Conservation (phyloP, 2,888 invertebrate species). For the Candidula unifasciata region DNA sequence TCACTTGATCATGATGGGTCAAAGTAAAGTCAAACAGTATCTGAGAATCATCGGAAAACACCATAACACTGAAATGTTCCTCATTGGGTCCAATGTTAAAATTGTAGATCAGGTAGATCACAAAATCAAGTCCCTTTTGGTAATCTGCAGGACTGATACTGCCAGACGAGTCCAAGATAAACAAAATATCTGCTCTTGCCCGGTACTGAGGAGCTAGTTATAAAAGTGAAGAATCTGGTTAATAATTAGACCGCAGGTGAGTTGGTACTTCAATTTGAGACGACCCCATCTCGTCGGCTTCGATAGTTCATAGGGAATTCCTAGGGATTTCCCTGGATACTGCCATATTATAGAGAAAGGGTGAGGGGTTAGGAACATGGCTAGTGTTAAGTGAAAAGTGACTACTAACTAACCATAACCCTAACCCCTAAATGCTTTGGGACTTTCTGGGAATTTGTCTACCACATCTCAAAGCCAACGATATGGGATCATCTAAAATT, state of each 20-base stretch:
- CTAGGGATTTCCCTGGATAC: not conserved
- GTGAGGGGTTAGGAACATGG: too few relatives aligned
- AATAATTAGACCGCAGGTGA: not conserved
- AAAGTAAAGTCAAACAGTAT: slow-evolving; percentile 13
- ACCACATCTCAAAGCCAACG: too few relatives aligned
- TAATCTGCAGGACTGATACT: not conserved
- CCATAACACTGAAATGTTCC: slow-evolving; percentile 1
- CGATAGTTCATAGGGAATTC: not conserved
- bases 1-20: not conserved
- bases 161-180: slow-evolving; percentile 24
- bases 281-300: too few relatives aligned
- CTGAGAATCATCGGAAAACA: not conserved
- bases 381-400: too few relatives aligned
- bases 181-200: slow-evolving; percentile 15
- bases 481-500: too few relatives aligned
- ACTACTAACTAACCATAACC: too few relatives aligned
- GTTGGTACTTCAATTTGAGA: not conserved
- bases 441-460: too few relatives aligned
- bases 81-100: slow-evolving; percentile 29
- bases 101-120: not conserved
- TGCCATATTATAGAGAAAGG: too few relatives aligned
- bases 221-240: not conserved
- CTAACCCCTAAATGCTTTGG: too few relatives aligned
- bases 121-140: slow-evolving; percentile 13
- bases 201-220: not conserved